These are phyloP conservation scores for Dasyurus viverrinus DNA, from an alignment of 2,113 vertebrate species.

Conservation along the genomic window DNA sequence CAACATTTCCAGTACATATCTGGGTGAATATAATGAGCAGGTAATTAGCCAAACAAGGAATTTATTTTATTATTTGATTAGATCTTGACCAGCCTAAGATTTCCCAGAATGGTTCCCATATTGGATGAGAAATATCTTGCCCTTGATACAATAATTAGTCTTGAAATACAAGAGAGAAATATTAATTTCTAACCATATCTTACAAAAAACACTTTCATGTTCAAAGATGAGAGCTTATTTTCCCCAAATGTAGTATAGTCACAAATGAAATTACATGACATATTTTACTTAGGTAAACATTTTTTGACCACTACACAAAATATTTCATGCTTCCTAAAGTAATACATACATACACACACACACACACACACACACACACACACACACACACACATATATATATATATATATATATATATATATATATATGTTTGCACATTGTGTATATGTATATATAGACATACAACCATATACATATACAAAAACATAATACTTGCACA, in stretches of 20 bases:
- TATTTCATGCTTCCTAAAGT: slow-evolving; percentile 30
- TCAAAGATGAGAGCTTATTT: slow-evolving; percentile 46
- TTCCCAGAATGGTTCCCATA: too few relatives aligned
- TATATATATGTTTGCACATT: too few relatives aligned
- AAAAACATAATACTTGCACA: too few relatives aligned
- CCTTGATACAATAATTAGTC: neutral
- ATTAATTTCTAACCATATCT: slow-evolving; percentile 23
- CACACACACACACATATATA: too few relatives aligned
- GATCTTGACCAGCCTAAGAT: neutral
- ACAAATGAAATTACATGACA: slow-evolving; percentile 9
- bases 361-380: too few relatives aligned
- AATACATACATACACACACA: neutral
- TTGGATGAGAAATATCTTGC: neutral
- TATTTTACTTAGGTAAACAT: slow-evolving; percentile 41
- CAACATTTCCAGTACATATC: neutral
- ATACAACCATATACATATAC: too few relatives aligned
- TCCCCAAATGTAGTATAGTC: slow-evolving; percentile 4
- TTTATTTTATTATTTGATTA: neutral
- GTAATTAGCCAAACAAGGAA: neutral
- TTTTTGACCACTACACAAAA: slow-evolving; percentile 40
- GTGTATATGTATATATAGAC: too few relatives aligned
- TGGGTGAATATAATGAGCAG: neutral
- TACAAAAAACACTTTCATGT: slow-evolving; percentile 44
- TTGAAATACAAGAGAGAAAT: too few relatives aligned
- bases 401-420: too few relatives aligned